Evolutionary conservation across 2,113 vertebrate species (phyloP).

Genomic region (Chaetodon trifascialis): DNA sequence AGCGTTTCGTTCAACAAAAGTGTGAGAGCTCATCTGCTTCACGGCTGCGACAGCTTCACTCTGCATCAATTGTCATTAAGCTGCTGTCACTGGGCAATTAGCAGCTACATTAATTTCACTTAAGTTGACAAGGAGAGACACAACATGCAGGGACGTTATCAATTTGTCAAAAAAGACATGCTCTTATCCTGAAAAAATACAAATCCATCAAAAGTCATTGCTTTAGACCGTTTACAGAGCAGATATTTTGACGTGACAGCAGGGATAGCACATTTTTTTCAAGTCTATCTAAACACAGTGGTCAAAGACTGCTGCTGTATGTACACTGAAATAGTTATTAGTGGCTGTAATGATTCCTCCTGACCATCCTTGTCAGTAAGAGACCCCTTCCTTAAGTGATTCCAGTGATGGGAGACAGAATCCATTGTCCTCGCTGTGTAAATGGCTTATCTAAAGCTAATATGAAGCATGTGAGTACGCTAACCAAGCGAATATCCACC

Average conservation of each 20-base stretch:
- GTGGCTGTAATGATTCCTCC: background rate
- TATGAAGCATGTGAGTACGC: background rate
- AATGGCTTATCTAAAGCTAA: background rate
- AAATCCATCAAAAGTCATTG: background rate
- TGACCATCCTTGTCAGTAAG: background rate
- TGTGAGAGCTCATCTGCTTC: conserved; percentile 16
- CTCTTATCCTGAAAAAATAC: background rate
- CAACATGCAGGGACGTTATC: background rate
- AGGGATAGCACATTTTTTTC: background rate
- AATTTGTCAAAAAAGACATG: conserved; percentile 24
- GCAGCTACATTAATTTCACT: background rate
- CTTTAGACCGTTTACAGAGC: background rate
- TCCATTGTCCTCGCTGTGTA: background rate
- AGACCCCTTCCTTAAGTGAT: background rate
- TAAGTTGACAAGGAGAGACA: background rate
- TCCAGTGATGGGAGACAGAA: background rate
- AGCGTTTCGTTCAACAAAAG: conserved; percentile 10
- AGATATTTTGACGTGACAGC: background rate
- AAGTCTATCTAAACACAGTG: background rate
- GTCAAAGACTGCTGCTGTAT: background rate
- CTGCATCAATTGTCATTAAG: conserved; percentile 42
- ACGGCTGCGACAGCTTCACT: conserved; percentile 20
- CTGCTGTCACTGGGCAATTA: conserved; percentile 26
- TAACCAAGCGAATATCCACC: background rate
- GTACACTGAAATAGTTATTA: too few species aligned